Percentiles rank a stretch among this genome's conserved stretches.
These are phyloP conservation scores for Tridacna crocea DNA, from an alignment of 2,888 invertebrate genomes.

Conservation along the genomic window DNA sequence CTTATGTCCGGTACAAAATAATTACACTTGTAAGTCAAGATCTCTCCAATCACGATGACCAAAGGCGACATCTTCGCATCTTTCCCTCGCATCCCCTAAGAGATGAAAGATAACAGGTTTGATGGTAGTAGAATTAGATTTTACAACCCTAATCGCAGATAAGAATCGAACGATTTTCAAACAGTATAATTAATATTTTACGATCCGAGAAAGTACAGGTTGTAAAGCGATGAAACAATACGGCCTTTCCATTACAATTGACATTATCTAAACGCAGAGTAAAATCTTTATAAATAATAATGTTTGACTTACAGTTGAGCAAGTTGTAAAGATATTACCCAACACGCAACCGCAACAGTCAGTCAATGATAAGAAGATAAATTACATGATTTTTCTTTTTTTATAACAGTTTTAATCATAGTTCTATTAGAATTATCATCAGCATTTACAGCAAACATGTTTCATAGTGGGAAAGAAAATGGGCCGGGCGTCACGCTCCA, in stretches of 20 bases:
- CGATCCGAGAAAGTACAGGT: slow-evolving; percentile 27
- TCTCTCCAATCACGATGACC: slow-evolving; percentile 37
- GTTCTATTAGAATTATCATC: slow-evolving; percentile 1
- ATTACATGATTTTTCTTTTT: neutral
- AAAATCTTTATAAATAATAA: neutral
- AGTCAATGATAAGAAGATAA: slow-evolving; percentile 4
- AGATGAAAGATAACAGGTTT: slow-evolving; percentile 24
- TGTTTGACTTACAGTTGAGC: slow-evolving; percentile 7
- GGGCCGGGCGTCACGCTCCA: slow-evolving; percentile 46
- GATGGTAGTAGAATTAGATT: slow-evolving; percentile 36
- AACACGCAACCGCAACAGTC: neutral
- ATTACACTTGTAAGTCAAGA: slow-evolving; percentile 41
- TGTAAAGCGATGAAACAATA: slow-evolving; percentile 36
- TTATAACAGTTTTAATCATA: neutral
- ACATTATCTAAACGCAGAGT: slow-evolving; percentile 2
- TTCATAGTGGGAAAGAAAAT: slow-evolving; percentile 24
- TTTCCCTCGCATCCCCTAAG: neutral
- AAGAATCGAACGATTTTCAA: slow-evolving; percentile 25
- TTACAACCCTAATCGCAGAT: slow-evolving; percentile 59
- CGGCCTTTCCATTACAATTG: neutral
- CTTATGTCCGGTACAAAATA: slow-evolving; percentile 50
- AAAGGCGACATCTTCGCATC: slow-evolving; percentile 3
- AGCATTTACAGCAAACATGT: neutral
- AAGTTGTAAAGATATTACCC: slow-evolving; percentile 19
- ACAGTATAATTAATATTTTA: slow-evolving; percentile 57